Base-by-base conservation (phyloP, 2,888 invertebrate species). In the Venustoraphidia nigricollis region DNA sequence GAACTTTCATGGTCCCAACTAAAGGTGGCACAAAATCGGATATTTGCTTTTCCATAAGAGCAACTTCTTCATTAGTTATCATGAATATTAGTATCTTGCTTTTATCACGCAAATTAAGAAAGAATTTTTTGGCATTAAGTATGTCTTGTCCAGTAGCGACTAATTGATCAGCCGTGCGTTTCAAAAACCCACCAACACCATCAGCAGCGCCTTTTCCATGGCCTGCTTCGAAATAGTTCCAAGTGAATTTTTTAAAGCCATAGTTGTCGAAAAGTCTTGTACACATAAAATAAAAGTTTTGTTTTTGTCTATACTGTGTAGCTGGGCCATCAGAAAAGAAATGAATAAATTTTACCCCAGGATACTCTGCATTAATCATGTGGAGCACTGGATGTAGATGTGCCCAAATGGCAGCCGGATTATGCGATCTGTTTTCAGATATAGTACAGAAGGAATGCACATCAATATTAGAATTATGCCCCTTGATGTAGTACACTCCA, bases 191-290 rank as follows among this genome's bases (percentile, higher is more conserved):
- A 41, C 41, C 41, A 41, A 41, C 41, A 13, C 41, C 41, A 41
- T 41, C 41, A 10, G 41, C 41, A 41, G 41, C 41, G 41, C 41
- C 41, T 41, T 41, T 41, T 1, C 59, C 61, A 51, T 63, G 62
- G 10, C 62, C 59, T 13, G 56, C 55, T 50, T 62, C 61, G 8
- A 49, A 51, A 47, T 55, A 62, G 50, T 59, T 60, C 60, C 60
- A 61, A 4, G 55, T 56, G 1, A 55, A 44, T 35, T 44, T 46
- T n/a, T n/a, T n/a, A n/a, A n/a, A n/a, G 6, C 34, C 8, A 10
- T 43, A 11, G 35, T 46, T 6, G 11, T 3, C n/a, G 38, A 45
- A 5, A 36, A 53, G 9, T 45, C 44, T 45, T 17, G 48, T 44
- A 4, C 49, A 50, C 50, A 52, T 27, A 5, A 48, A 35, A 54